Percentiles rank a stretch among this genome's conserved stretches.
Conservation (phyloP, 2,113 vertebrate genomes). For the Gallinago paraguaiae region DNA sequence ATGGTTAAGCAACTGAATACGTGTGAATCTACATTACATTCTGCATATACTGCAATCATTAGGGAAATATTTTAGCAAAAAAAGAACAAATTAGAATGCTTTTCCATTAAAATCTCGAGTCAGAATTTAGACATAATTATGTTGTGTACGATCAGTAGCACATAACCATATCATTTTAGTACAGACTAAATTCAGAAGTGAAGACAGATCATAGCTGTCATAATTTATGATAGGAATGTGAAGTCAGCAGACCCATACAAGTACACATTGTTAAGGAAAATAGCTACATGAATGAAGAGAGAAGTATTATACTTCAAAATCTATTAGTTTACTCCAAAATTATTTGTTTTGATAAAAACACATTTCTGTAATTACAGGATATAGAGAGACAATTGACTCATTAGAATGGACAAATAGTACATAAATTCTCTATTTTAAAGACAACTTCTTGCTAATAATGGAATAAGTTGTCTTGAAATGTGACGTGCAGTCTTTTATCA, state of each 20-base stretch:
- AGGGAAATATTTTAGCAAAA: conserved; percentile 23
- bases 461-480: not conserved
- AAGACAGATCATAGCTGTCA: not conserved
- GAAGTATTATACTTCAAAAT: not conserved
- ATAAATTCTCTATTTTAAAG: not conserved
- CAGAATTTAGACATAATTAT: not conserved
- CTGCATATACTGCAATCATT: not conserved
- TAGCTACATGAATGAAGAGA: not conserved
- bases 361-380: not conserved
- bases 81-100: not conserved
- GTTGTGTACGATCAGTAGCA: not conserved
- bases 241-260: not conserved
- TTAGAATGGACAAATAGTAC: not conserved
- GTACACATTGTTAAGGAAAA: not conserved
- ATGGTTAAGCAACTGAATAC: not conserved
- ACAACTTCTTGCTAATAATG: not conserved
- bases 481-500: not conserved
- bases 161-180: not conserved
- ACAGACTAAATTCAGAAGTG: not conserved
- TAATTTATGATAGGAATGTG: not conserved
- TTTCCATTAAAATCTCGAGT: conserved; percentile 30
- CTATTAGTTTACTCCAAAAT: not conserved
- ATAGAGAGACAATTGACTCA: not conserved
- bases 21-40: not conserved
- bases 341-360: not conserved